Conservation (phyloP, 2,888 invertebrate genomes). For the Bombyx huttoni region DNA sequence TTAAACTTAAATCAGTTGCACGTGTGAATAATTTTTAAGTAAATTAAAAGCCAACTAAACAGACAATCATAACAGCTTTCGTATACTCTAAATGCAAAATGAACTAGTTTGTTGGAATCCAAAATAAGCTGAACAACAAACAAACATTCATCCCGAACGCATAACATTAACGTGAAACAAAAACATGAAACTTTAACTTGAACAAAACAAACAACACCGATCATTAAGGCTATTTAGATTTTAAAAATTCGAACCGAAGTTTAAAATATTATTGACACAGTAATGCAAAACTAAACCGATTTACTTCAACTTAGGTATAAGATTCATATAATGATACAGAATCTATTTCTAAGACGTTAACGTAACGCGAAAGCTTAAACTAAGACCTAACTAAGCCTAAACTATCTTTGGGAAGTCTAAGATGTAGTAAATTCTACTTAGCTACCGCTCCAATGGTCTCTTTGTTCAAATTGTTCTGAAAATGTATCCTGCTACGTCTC, state of each 20-base stretch:
- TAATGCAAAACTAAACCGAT: slow-evolving; percentile 5
- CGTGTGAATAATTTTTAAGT: neutral
- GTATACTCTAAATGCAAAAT: slow-evolving; percentile 3
- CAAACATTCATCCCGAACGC: slow-evolving; percentile 16
- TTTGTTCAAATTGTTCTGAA: neutral
- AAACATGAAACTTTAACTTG: slow-evolving; percentile 33
- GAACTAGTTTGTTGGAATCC: slow-evolving; percentile 8
- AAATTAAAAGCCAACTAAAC: neutral
- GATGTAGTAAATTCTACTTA: slow-evolving; percentile 9
- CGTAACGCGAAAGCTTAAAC: slow-evolving; percentile 15
- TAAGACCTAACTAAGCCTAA: slow-evolving; percentile 26
- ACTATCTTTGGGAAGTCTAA: slow-evolving; percentile 44
- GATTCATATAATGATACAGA: neutral
- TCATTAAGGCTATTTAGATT: slow-evolving; percentile 53
- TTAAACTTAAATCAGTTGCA: neutral
- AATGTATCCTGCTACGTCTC: neutral
- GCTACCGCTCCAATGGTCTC: neutral
- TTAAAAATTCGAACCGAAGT: slow-evolving; percentile 16
- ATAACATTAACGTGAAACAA: slow-evolving; percentile 25
- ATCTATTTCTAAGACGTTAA: slow-evolving; percentile 12
- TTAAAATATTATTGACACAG: slow-evolving; percentile 9
- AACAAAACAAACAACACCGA: slow-evolving; percentile 50
- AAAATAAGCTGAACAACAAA: slow-evolving; percentile 16
- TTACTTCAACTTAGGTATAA: neutral
- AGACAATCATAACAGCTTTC: slow-evolving; percentile 3